A percentile compares a stretch with the other conserved stretches of the same genome.
phyloP scores from a whole-genome alignment of 1,140 invertebrate genomes.

The Gryon sp. region DNA sequence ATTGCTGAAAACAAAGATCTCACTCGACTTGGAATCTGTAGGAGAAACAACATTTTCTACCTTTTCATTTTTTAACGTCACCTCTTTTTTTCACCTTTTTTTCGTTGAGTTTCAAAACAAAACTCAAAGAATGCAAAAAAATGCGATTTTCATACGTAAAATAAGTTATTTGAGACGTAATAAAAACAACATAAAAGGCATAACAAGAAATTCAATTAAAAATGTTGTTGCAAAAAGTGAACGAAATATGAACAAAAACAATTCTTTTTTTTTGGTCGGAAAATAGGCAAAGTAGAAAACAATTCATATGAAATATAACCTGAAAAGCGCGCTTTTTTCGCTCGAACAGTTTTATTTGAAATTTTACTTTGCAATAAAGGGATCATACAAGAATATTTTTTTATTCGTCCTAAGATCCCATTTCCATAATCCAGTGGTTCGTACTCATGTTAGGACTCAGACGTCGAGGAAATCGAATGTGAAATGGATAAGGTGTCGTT shows the following conservation, averaged over 20 bases:
- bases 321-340: too few species aligned
- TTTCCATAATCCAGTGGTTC: slow-evolving; percentile 63
- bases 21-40: slow-evolving; percentile 4
- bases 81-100: not conserved
- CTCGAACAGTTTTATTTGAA: not conserved
- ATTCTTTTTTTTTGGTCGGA: not conserved
- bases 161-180: not conserved
- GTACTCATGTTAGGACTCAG: slow-evolving; percentile 49
- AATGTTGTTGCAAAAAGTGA: not conserved
- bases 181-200: too few species aligned
- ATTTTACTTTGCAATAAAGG: too few species aligned
- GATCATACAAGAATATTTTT: not conserved
- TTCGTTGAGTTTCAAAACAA: not conserved
- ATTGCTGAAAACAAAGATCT: slow-evolving; percentile 55
- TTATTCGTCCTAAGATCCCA: slow-evolving; percentile 4
- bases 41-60: too few species aligned
- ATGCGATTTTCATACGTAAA: not conserved
- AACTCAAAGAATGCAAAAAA: not conserved
- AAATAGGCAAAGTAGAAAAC: not conserved
- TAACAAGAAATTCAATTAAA: too few species aligned
- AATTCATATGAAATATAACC: too few species aligned
- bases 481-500: slow-evolving; percentile 59
- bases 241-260: too few species aligned
- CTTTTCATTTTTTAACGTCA: too few species aligned
- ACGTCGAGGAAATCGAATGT: slow-evolving; percentile 50